These are phyloP conservation scores for Tachuris rubrigastra DNA, from an alignment of 2,113 vertebrate species.

Conservation along the genomic window DNA sequence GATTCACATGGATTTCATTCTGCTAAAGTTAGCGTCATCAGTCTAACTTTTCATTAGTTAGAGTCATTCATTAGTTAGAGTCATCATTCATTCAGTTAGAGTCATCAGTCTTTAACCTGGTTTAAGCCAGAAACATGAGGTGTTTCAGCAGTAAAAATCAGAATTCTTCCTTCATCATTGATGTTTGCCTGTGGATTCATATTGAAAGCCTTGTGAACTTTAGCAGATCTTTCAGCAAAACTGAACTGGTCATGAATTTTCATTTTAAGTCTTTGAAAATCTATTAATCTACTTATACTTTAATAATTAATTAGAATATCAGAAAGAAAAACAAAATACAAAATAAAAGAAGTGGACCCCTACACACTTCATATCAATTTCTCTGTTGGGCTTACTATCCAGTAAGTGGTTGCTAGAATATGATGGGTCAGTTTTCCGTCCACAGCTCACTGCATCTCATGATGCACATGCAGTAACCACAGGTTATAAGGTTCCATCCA, in stretches of 20 bases:
- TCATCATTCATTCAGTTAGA: too few species aligned
- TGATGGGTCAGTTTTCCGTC: not conserved
- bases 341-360: not conserved
- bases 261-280: not conserved
- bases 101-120: not conserved
- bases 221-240: not conserved
- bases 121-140: not conserved
- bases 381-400: not conserved
- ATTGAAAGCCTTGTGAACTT: not conserved
- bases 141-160: not conserved
- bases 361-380: not conserved
- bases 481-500: not conserved
- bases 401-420: not conserved
- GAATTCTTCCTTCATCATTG: not conserved
- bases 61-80: too few species aligned
- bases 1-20: not conserved
- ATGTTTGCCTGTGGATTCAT: not conserved
- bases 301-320: not conserved
- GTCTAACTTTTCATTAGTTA: too few species aligned
- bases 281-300: not conserved
- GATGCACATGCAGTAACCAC: not conserved
- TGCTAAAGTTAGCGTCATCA: not conserved
- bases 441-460: not conserved
- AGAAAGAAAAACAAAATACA: not conserved
- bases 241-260: not conserved